Base-by-base conservation (phyloP, 2,888 invertebrate species). In the Rhamnusium bicolor region DNA sequence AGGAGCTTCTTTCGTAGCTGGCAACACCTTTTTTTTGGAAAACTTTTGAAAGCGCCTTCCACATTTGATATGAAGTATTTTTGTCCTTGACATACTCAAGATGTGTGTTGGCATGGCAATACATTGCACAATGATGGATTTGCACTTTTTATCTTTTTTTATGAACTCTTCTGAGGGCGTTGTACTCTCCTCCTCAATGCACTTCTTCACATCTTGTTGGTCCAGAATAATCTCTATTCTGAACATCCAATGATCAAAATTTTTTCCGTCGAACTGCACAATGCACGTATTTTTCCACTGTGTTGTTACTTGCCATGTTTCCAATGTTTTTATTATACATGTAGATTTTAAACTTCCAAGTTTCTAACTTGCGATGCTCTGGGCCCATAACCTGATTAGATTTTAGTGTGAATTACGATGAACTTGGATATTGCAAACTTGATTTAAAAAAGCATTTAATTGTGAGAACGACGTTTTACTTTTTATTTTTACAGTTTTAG, bases 1-100 rank as follows among this genome's bases (percentile, higher is more conserved):
- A 72, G 19, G 27, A 74, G 46, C 49, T 71, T 53, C 46, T 69
- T 74, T 10, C 46, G 58, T 61, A 74, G 8, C 29, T 29, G 8
- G 29, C 7, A 16, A 56, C 7, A 16, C 29, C 10, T 56, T 56
- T 56, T 16, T 29, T 56, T 14, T 56, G 14, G 29, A 56, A 56
- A 5, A 29, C n/a, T 10, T 8, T n/a, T 14, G 6, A 14, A 16
- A 56, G 27, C 6, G 2, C 2, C 29, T 56, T 3, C 29, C 16
- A 56, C 29, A 56, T 56, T 29, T 56, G 8, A 29, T 27, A 56
- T 14, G 56, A 18, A 4, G 56, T 56, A 2, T 8, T 56, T 10
- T 29, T 56, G 19, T 56, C 56, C 10, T 16, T 56, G 14, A 56
- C n/a, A 29, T 56, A 27, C 16, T 56, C 56, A 2, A 29, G 29